Evolutionary conservation across 2,113 vertebrate species (phyloP).

Genomic region (Nestor notabilis): DNA sequence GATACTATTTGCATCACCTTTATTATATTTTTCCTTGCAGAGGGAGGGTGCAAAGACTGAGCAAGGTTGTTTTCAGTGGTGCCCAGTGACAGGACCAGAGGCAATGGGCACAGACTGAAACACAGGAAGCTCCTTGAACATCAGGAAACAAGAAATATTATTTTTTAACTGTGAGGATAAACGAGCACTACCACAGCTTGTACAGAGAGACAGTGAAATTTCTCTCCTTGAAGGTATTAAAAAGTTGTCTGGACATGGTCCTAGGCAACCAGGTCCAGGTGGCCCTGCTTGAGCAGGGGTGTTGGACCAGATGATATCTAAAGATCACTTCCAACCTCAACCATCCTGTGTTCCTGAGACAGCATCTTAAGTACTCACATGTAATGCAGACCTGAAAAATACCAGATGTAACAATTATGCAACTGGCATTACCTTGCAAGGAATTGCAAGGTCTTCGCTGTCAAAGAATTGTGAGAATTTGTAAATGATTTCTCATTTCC

Average conservation of each 20-base stretch:
- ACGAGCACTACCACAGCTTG: background rate
- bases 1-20: background rate
- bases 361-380: background rate
- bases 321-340: background rate
- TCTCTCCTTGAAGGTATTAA: background rate
- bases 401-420: background rate
- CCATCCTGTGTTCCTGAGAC: background rate
- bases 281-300: background rate
- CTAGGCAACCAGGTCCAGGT: background rate
- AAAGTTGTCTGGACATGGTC: background rate
- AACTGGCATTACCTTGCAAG: background rate
- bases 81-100: background rate
- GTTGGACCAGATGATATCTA: background rate
- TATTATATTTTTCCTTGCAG: background rate
- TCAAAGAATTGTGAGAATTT: background rate
- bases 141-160: background rate
- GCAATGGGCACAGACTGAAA: background rate
- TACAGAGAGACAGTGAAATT: background rate
- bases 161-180: background rate
- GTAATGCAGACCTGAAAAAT: background rate
- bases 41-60: background rate
- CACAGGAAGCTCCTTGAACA: background rate
- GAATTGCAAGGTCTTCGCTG: background rate
- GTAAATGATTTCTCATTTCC: background rate
- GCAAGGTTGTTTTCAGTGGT: background rate